Evolutionary conservation across 2,113 vertebrate species (phyloP), one percentile per base, ranked within the genome.

Genomic region (Tupaia tana): DNA sequence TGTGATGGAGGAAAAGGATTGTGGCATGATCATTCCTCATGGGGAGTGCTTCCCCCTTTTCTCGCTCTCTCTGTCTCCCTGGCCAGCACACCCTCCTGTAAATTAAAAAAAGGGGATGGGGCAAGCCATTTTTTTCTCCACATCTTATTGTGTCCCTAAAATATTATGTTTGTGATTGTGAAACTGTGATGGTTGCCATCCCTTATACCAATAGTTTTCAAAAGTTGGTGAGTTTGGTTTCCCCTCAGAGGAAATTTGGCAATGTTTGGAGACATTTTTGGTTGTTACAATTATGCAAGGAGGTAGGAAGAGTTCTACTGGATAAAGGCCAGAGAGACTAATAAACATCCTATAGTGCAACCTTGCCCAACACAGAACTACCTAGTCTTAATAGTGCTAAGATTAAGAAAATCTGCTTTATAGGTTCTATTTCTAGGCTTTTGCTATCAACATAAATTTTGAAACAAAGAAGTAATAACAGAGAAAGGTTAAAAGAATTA

Each of bases 401-500:
- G 34, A 25, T 80, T 93, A 27, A 69, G 70, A 86, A 92, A 66
- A 6, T 1, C 22, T 73, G 3, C 52, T 91, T 83, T 89, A 15
- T 74, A 69, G 34, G 16, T 78, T 93, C 74, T 22, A 89, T 78
- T 94, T 88, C 85, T 64, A 90, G 31, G 14, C 43, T 78, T 20
- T 92, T 78, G 52, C 64, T 31, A 14, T 78, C 88, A 88, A 85
- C 7, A 79, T 74, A 81, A 34, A 70, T 58, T 74, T 90, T 67
- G 31, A 91, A 95, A 92, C 54, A 78, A 87, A 73, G 10, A 27
- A 89, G 18, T 89, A 77, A 79, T 86, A 56, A 56, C 19, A 86
- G 63, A 93, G 54, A 22, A 94, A 94, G 77, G 78, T 3, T 84
- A 25, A 92, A 96, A 89, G n/a, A 90, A 93, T 91, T 79, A 31